Evolutionary conservation across 2,888 invertebrate genomes (phyloP), one percentile per base, ranked within the genome.

Genomic region (Sipha maydis): DNA sequence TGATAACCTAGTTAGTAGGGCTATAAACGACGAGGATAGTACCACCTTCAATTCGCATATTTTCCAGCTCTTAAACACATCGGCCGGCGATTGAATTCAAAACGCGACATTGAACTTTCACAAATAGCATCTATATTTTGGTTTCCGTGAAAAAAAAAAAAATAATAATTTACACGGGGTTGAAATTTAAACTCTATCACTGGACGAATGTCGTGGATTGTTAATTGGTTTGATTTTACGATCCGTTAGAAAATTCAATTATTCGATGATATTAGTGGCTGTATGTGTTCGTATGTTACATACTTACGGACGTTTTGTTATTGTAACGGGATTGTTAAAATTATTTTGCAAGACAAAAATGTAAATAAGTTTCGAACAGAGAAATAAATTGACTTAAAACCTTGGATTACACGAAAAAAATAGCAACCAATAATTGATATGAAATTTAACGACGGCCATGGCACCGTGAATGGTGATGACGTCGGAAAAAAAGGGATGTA

Each of bases 281-380:
- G 54, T 77, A 28, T 19, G 41, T 77, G 0, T 4, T 19, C 21
- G 61, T 61, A 21, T 7, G 25, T 61, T 2, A 21, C 3, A 25
- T 61, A 61, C 19, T 61, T 41, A 41, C 7, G 41, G 41, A 11
- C 71, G 71, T 71, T 71, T 28, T 9, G 28, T 78, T 31, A 56
- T 78, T 31, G 54, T 78, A 78, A 28, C 78, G 78, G 78, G 54
- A 54, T 21, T 31, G 54, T 78, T 54, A 78, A 54, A 78, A 17
- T 28, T 28, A 69, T 69, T 41, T 41, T 21, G 7, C 67, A n/a
- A 69, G 9, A 69, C 8, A 11, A 69, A 28, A 69, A 69, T 9
- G 9, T 41, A 69, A n/a, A 9, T 69, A 28, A 31, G 71, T 71
- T 71, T 28, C 1, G 14, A 71, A 31, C 28, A 28, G 17, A 14